Conservation (phyloP, 2,888 invertebrate genomes). For the Choristoneura rosaceana region DNA sequence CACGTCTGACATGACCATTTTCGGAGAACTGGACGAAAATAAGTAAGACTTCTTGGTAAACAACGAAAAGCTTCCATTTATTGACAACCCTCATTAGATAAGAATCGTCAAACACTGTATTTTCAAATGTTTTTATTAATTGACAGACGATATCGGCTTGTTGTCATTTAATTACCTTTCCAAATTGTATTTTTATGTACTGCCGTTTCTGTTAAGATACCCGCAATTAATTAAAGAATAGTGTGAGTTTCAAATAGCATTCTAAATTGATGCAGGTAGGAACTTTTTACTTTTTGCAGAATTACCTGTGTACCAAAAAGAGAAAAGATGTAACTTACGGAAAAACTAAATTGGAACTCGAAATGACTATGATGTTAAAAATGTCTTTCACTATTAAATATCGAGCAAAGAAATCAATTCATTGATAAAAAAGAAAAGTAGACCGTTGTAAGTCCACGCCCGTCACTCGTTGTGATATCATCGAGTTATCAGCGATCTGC, state of each 20-base stretch:
- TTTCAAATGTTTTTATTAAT: no score
- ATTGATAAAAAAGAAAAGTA: neutral
- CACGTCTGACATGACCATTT: neutral
- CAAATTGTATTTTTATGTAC: no score
- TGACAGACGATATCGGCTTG: no score
- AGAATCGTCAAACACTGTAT: no score
- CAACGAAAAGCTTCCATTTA: neutral
- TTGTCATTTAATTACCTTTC: no score
- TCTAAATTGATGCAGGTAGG: neutral
- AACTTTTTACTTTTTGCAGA: neutral
- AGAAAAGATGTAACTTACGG: neutral
- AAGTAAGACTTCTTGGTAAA: neutral
- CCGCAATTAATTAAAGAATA: neutral
- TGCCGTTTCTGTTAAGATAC: neutral
- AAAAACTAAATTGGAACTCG: neutral
- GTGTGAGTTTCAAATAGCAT: neutral
- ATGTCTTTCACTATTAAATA: neutral
- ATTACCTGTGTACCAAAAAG: neutral
- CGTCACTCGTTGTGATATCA: constrained; percentile 23
- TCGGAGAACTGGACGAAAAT: neutral
- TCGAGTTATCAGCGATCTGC: constrained; percentile 21
- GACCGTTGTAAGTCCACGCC: constrained; percentile 10
- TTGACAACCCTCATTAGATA: no score
- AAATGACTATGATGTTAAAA: neutral
- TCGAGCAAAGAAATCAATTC: neutral